Evolutionary conservation across 2,888 invertebrate genomes (phyloP), one percentile per base, ranked within the genome.

Genomic region (Drosophila multiciliata): DNA sequence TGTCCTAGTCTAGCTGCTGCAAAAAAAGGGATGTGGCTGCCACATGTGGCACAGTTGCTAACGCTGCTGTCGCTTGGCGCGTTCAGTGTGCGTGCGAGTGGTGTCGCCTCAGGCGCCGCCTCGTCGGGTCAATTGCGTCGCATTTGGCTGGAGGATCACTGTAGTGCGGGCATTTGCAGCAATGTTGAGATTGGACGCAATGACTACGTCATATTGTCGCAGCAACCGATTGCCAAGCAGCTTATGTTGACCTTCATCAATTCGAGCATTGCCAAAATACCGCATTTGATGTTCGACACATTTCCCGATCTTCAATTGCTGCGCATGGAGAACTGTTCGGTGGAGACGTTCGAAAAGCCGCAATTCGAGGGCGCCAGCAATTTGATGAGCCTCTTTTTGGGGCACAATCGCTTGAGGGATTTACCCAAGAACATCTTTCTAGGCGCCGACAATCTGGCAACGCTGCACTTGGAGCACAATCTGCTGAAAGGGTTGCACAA

Each of bases 361-460:
- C 92, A 92, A 58, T 92, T 92, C 57, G 92, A 92, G 66, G 92
- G 92, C 5, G 92, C 92, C 67, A 92, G 92, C 82, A 92, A 92
- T 73, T 65, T 92, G 81, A 91, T 92, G 91, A 87, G 89, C 35
- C 69, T 92, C 23, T 91, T 85, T 59, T 58, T 92, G 72, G 91
- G 90, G 1, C 81, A 91, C 66, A 92, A 92, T 80, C 85, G 84
- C 1, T 59, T 92, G 23, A 83, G 75, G 53, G 92, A 92, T 57
- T 91, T 92, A 62, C 92, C 92, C 17, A 92, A 90, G 69, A 92
- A 92, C 42, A 92, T 92, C 42, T 92, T 92, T 54, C 72, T 92
- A 8, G 92, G 92, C 7, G 92, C 92, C 0, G 92, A 92, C 45
- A 92, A 92, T 68, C 73, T 92, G 36, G 91, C 92, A 49, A 89